Evolutionary conservation across 2,888 invertebrate species (phyloP), one percentile per base, ranked within the genome.

Genomic region (Amblyjoppa fuscipennis): DNA sequence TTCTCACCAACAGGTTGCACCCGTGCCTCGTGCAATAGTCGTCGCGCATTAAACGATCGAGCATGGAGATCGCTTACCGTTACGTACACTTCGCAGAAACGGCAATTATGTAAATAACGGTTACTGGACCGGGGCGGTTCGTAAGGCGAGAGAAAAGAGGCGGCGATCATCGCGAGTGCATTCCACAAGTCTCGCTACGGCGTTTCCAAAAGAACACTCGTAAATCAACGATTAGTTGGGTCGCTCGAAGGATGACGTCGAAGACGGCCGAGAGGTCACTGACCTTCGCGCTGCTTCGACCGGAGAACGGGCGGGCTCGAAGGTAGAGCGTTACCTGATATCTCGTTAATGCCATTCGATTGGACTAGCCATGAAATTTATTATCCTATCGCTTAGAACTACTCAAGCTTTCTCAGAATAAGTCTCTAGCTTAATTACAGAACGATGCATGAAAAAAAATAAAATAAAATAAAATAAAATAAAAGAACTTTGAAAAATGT

Each of bases 61-160:
- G 66, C 81, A 69, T 76, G 61, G 56, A 80, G 66, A 76, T 68
- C 66, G 59, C 59, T 83, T 83, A 87, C 85, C 83, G 87, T 85
- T 85, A 87, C 56, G 13, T 41, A 45, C 69, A 79, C 75, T 56
- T 31, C 76, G 66, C 68, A 45, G 80, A 73, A 64, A 51, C 59
- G 66, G 66, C 77, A 81, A 87, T 87, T 86, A 87, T 86, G 87
- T 86, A 85, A 87, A 87, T 85, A 87, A 86, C 86, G 86, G 87
- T 84, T 82, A 51, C 25, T 74, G 59, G 66, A 74, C 66, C 84
- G 66, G 66, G 66, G 74, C 66, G 81, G 66, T 73, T 73, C 73
- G 61, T 81, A 51, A 76, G 64, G 64, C 69, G 75, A 75, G 73
- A 38, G 73, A 38, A 68, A 81, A 79, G 59, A 81, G 68, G 49